phyloP scores from a whole-genome alignment of 2,113 vertebrate species.

The Protobothrops flavoviridis region DNA sequence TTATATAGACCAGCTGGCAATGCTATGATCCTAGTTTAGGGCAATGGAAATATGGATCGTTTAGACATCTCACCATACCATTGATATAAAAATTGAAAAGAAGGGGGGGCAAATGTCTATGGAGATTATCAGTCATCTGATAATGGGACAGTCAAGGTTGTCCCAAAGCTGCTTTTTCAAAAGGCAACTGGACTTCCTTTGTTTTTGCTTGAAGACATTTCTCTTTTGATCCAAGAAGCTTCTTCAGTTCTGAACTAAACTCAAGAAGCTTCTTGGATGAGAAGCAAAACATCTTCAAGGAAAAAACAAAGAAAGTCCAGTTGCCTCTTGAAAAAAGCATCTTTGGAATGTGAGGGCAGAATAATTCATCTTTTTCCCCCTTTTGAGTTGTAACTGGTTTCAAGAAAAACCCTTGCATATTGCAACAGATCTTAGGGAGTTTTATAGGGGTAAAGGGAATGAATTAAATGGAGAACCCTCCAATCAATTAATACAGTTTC shows the following conservation, averaged over 20 bases:
- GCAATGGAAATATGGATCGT: no score
- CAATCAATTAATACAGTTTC: not conserved
- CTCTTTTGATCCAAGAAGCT: not conserved
- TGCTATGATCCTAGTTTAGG: no score
- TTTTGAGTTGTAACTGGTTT: not conserved
- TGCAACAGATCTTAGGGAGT: not conserved
- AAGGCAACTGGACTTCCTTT: not conserved
- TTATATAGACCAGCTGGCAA: no score
- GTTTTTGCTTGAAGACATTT: not conserved
- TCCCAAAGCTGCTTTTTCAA: not conserved
- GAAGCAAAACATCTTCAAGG: not conserved
- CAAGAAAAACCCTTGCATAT: not conserved
- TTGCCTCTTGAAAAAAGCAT: not conserved
- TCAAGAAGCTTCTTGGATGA: not conserved
- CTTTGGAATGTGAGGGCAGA: not conserved
- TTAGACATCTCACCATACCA: not conserved
- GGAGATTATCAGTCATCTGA: not conserved
- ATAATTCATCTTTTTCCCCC: accelerated
- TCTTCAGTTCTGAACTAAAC: not conserved
- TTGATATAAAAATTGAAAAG: not conserved
- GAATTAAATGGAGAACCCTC: not conserved
- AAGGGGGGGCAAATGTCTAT: not conserved
- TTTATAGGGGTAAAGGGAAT: not conserved
- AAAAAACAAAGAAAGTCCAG: not conserved
- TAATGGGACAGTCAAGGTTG: no score